Evolutionary conservation across 1,140 invertebrate species (phyloP).

Genomic region (Adoxophyes honmai): DNA sequence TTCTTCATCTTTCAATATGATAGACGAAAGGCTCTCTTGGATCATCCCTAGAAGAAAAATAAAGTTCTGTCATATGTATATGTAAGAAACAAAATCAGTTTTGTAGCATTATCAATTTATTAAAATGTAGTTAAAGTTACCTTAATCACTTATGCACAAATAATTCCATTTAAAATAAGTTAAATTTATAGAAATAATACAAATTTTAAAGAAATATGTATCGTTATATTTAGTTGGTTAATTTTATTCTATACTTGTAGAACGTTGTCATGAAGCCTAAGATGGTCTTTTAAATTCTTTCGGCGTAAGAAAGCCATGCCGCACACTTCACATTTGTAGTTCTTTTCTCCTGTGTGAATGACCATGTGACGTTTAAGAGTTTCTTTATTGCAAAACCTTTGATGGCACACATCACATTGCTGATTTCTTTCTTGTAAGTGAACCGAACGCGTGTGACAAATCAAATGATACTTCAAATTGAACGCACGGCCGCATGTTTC

Average conservation of each 20-base stretch:
- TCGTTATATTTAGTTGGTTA: not conserved
- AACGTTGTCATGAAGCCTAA: conserved; percentile 49
- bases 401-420: conserved; percentile 62
- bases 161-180: not conserved
- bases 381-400: conserved; percentile 74
- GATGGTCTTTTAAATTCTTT: conserved; percentile 64
- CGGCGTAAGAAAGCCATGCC: conserved; percentile 79
- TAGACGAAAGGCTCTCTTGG: conserved; percentile 45
- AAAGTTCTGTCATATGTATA: not conserved
- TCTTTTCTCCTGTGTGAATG: conserved; percentile 84
- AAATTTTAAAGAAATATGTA: not conserved
- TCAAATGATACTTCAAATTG: conserved; percentile 64
- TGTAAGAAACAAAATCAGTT: not conserved
- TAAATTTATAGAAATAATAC: conserved; percentile 8
- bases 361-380: conserved; percentile 72
- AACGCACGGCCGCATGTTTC: conserved; percentile 60
- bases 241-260: conserved; percentile 12
- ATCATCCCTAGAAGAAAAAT: conserved; percentile 56
- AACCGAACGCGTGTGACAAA: conserved; percentile 61
- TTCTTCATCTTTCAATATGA: conserved; percentile 48
- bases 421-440: conserved; percentile 67
- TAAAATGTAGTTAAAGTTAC: not conserved
- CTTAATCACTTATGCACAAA: not conserved
- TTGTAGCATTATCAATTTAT: conserved; percentile 12
- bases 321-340: conserved; percentile 83